A percentile compares a stretch with the other conserved stretches of the same genome.
phyloP scores from a whole-genome alignment of 1,140 invertebrate genomes.

The Pseudomyrmex dendroicus region DNA sequence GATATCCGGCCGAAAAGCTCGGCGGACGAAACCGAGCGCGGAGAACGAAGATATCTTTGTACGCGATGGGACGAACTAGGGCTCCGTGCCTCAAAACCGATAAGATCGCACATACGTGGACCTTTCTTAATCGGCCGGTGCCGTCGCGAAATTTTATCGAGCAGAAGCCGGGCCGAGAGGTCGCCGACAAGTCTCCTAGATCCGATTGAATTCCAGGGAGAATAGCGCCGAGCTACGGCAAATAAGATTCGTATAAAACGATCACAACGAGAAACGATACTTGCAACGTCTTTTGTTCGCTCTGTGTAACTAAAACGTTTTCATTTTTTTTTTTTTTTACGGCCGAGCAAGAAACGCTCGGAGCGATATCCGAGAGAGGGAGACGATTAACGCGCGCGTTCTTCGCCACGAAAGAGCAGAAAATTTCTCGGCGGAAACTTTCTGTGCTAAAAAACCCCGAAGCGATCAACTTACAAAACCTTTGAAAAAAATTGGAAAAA shows the following conservation, averaged over 20 bases:
- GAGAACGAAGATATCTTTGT: slow-evolving; percentile 50
- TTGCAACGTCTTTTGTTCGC: slow-evolving; percentile 33
- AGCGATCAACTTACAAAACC: slow-evolving; percentile 20
- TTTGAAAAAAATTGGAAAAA: not conserved
- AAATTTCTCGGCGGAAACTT: not conserved
- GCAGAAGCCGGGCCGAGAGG: not conserved
- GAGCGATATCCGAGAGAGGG: not conserved
- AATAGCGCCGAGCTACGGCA: not conserved
- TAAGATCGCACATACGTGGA: slow-evolving; percentile 42
- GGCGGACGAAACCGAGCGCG: not conserved
- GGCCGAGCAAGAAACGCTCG: not conserved
- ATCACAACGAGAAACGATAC: slow-evolving; percentile 6
- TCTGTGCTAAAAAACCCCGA: not conserved
- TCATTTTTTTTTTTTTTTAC: not conserved
- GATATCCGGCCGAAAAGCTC: slow-evolving; percentile 34
- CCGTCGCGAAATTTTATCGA: slow-evolving; percentile 34
- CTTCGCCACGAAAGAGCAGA: not conserved
- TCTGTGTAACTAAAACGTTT: not conserved
- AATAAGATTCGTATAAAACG: slow-evolving; percentile 26
- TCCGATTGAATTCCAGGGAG: slow-evolving; percentile 34
- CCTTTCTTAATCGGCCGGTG: not conserved
- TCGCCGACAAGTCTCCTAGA: slow-evolving; percentile 16
- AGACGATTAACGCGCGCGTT: slow-evolving; percentile 12
- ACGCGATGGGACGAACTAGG: not conserved
- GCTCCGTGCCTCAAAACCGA: not conserved